Conservation (phyloP, 2,113 vertebrate genomes). For the Thermophis baileyi region DNA sequence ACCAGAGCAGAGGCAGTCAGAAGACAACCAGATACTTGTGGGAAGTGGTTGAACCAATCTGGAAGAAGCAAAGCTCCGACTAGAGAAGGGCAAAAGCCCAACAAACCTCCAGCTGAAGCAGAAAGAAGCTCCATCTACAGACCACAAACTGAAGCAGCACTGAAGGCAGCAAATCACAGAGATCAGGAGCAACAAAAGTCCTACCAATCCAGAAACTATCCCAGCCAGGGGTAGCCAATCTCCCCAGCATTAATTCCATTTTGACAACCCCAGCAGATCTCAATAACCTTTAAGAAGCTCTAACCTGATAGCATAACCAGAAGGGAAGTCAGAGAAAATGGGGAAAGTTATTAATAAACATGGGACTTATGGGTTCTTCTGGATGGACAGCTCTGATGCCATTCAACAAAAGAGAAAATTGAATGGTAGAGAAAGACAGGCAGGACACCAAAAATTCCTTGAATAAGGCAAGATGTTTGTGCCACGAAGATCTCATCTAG, state of each 20-base stretch:
- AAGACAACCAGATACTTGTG: not conserved
- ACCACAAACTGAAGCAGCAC: not conserved
- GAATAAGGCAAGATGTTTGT: not conserved
- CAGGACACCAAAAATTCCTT: not conserved
- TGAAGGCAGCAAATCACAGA: not conserved
- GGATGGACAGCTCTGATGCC: not conserved
- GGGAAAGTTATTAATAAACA: not conserved
- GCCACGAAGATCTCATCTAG: not conserved
- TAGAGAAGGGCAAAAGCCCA: not conserved
- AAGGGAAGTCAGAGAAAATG: not conserved
- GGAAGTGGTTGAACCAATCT: not conserved
- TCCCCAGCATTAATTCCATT: not conserved
- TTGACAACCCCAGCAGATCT: not conserved
- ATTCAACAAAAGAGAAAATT: not conserved
- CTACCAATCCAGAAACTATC: not conserved
- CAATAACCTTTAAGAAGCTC: not conserved
- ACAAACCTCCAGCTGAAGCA: not conserved
- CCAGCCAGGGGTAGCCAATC: not conserved
- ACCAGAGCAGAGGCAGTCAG: not conserved
- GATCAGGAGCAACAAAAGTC: not conserved
- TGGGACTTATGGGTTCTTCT: not conserved
- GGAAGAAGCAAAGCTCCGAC: not conserved
- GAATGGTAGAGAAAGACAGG: not conserved
- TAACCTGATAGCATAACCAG: not conserved
- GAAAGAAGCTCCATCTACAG: not conserved